A percentile compares a stretch with the other conserved stretches of the same genome.
phyloP scores from a whole-genome alignment of 2,888 invertebrate species.

The Strigamia crassipes region DNA sequence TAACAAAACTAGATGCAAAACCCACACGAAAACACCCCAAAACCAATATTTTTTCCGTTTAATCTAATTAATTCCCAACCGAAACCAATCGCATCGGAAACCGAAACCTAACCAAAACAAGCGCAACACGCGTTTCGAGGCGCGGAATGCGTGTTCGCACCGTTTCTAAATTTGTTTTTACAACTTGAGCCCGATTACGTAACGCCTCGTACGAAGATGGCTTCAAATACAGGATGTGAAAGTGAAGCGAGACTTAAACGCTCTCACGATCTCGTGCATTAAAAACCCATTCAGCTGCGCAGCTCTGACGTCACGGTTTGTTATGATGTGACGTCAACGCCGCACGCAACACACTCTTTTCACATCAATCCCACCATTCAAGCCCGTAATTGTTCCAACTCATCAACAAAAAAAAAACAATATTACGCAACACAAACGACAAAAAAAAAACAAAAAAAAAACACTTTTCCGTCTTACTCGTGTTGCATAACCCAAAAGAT shows the following conservation, averaged over 20 bases:
- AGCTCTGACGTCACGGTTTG: slow-evolving; percentile 4
- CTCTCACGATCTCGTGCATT: slow-evolving; percentile 17
- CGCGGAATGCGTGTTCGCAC: neutral
- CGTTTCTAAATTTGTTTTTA: slow-evolving; percentile 9
- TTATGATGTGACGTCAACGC: neutral
- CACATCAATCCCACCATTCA: neutral
- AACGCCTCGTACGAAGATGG: neutral
- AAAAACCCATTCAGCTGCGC: slow-evolving; percentile 16
- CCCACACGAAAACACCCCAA: no score
- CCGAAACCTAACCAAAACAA: neutral
- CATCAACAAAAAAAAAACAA: no score
- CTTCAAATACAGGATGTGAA: slow-evolving; percentile 30
- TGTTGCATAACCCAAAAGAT: no score
- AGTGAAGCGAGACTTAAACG: neutral
- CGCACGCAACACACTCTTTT: slow-evolving; percentile 5
- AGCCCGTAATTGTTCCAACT: neutral
- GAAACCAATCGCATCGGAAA: no score
- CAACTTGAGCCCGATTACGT: neutral
- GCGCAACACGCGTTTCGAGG: no score
- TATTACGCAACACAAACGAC: no score
- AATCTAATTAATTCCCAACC: no score
- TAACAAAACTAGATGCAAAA: no score
- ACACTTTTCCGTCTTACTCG: no score
- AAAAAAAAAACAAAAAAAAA: no score
- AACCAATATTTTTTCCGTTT: no score